phyloP scores from a whole-genome alignment of 2,888 invertebrate species.

The Euzetes globulus region DNA sequence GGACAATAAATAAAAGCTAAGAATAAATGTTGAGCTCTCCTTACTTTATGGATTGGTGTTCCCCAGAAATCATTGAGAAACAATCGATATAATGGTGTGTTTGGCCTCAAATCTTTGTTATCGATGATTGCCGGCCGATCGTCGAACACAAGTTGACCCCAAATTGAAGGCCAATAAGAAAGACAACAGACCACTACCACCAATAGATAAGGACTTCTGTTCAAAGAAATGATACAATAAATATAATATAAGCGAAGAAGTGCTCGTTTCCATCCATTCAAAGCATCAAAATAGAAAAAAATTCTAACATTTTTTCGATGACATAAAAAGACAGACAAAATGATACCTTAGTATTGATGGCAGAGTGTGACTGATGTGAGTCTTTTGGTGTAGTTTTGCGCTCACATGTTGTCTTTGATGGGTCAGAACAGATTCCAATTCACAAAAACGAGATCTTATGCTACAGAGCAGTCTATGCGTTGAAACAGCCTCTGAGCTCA shows the following conservation, averaged over 20 bases:
- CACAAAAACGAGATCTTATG: slow-evolving; percentile 1
- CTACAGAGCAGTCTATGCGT: slow-evolving; percentile 12
- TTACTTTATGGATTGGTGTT: slow-evolving; percentile 92
- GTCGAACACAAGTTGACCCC: slow-evolving; percentile 84
- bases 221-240: background rate
- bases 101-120: slow-evolving; percentile 84
- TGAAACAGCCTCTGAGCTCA: background rate
- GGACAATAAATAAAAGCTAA: background rate
- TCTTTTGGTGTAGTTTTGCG: background rate
- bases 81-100: slow-evolving; percentile 69
- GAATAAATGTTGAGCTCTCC: slow-evolving; percentile 43
- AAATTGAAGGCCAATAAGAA: slow-evolving; percentile 34
- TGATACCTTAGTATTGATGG: slow-evolving; percentile 19
- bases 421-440: background rate
- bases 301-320: background rate
- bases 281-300: background rate
- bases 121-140: slow-evolving; percentile 91
- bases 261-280: background rate
- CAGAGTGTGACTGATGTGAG: background rate
- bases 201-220: slow-evolving; percentile 27
- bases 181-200: slow-evolving; percentile 11
- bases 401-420: slow-evolving; percentile 22
- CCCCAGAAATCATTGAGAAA: slow-evolving; percentile 98
- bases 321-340: background rate
- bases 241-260: background rate